Conservation (phyloP, 1,140 invertebrate genomes). For the Wiebesia pumilae region DNA sequence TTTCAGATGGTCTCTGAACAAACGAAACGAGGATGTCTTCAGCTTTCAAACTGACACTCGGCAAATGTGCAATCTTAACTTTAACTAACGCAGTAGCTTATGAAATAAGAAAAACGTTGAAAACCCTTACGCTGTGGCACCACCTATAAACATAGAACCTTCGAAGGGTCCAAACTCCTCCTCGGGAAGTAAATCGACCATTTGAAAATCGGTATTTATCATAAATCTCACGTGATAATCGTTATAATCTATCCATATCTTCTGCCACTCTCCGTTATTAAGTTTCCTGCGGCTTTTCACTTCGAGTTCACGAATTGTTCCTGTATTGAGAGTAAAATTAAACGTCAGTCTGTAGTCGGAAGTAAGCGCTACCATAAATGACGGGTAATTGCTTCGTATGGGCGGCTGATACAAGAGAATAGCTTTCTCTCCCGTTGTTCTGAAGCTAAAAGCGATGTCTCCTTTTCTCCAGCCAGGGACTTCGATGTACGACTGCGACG, state of each 20-base stretch:
- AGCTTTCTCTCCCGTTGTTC: slow-evolving; percentile 91
- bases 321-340: slow-evolving; percentile 91
- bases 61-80: too few relatives aligned
- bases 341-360: slow-evolving; percentile 90
- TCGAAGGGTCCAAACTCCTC: slow-evolving; percentile 94
- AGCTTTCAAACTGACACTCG: neutral
- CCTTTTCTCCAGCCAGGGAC: slow-evolving; percentile 93
- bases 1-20: slow-evolving; percentile 84
- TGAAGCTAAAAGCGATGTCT: slow-evolving; percentile 93
- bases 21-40: slow-evolving; percentile 8
- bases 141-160: slow-evolving; percentile 94
- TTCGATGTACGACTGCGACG: slow-evolving; percentile 92
- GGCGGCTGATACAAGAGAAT: slow-evolving; percentile 93
- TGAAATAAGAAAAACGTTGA: too few relatives aligned
- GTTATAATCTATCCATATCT: slow-evolving; percentile 95
- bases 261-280: slow-evolving; percentile 95
- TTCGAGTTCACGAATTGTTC: slow-evolving; percentile 84
- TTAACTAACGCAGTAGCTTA: too few relatives aligned
- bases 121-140: slow-evolving; percentile 86
- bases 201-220: slow-evolving; percentile 91
- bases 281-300: slow-evolving; percentile 87
- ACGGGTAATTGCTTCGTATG: slow-evolving; percentile 89
- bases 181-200: slow-evolving; percentile 88
- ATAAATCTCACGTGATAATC: slow-evolving; percentile 95
- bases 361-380: slow-evolving; percentile 91